Evolutionary conservation across 2,797 vertebrate genomes (phyloP), one percentile per base, ranked within the genome.

Genomic region (Cottoperca gobio): DNA sequence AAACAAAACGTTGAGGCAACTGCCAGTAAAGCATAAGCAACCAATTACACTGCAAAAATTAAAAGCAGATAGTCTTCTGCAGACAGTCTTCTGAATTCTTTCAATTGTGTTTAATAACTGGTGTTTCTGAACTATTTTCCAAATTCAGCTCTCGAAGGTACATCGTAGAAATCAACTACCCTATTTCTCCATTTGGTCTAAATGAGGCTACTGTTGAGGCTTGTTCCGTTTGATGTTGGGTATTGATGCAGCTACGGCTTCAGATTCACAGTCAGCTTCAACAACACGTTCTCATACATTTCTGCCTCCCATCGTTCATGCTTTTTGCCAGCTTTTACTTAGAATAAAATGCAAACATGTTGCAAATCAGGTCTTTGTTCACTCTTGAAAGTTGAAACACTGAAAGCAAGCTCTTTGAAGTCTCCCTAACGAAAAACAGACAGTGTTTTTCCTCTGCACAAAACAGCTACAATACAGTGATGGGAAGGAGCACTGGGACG

Each of bases 371-470:
- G 57, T 61, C 57, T 87, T 78, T 75, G 65, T 81, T 73, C 57
- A 82, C 40, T 68, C 67, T 81, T 76, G 40, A 78, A 85, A 91
- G 82, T 69, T 85, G 71, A 84, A 87, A 67, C 52, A 84, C 79
- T 68, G 70, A 88, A 70, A 67, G 60, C 65, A 80, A 79, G 37
- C 62, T 71, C 83, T 91, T 93, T 91, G 75, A 91, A 88, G 88
- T 85, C 61, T 53, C 37, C 37, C 72, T 91, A 93, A 94, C 83
- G 63, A 79, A 89, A 91, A 92, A 86, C 90, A 93, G 87, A 88
- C 83, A 26, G 46, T 39, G 12, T 67, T 70, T 75, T 62, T 39
- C 39, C 50, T 72, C 70, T 42, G 24, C 84, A 84, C 58, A 70
- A 83, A 87, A 88, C 55, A 39, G 76, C 64, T 80, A 86, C 67